Base-by-base conservation (phyloP, 2,888 invertebrate genomes). In the Physocephala rufipes region DNA sequence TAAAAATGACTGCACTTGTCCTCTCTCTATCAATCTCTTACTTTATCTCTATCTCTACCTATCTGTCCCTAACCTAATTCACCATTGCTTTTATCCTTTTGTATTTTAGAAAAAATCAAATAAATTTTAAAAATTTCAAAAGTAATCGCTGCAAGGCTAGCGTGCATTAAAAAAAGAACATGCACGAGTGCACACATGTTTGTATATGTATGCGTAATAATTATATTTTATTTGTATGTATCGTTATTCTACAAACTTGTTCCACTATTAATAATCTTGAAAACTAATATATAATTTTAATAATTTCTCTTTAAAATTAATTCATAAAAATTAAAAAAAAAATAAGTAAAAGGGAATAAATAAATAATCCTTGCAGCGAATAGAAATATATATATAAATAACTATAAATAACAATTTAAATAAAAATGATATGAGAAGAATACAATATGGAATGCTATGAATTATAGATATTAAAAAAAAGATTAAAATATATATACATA, bases 401-500 rank as follows among this genome's bases (percentile, higher is more conserved):
- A 12, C 4, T 53, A 53, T 51, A 65, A 61, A 68, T 53, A 53
- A 21, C n/a, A 9, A 53, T 12, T 53, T 43, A 55, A 45, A 62
- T 74, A 74, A 73, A 66, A 16, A 63, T 63, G 36, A 36, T 59
- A 75, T 67, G 66, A 58, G 70, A 72, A 74, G n/a, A n/a, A n/a
- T n/a, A n/a, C n/a, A n/a, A n/a, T n/a, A 70, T 36, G 9, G 68
- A 45, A 75, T 72, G 36, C 77, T 73, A 75, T 64, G 72, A 49
- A 59, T 24, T 67, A 70, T 53, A 53, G 26, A 62, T 71, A 71
- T 63, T 67, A 71, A 53, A 21, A 53, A 71, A 53, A 21, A n/a
- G 73, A 72, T 72, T 72, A 70, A 71, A 47, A 76, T 72, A 75
- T 66, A 70, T 67, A 47, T 73, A 78, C 73, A 74, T 63, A 73